Conservation (phyloP, 2,113 vertebrate species). For the Dicaeum eximium region DNA sequence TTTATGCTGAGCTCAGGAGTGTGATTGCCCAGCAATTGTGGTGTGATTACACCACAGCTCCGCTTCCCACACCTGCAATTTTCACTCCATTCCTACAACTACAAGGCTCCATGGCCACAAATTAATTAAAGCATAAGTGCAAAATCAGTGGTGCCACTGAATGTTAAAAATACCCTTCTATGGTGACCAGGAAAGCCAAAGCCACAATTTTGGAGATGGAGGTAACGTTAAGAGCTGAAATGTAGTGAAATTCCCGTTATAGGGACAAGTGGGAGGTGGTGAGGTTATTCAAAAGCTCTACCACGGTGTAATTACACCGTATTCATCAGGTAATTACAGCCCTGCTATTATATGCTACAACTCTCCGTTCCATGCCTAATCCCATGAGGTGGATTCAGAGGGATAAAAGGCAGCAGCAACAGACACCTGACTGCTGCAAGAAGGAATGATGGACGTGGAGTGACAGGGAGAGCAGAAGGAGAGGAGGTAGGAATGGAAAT, state of each 20-base stretch:
- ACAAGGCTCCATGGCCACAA: not conserved
- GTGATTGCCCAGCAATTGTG: not conserved
- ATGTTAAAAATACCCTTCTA: not conserved
- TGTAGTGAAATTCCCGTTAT: not conserved
- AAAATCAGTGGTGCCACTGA: not conserved
- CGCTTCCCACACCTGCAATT: not conserved
- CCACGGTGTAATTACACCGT: not conserved
- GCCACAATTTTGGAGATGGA: not conserved
- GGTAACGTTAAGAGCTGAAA: not conserved
- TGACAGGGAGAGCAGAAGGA: not conserved
- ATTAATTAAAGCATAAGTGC: not conserved
- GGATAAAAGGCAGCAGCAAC: not conserved
- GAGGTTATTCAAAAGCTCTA: slow-evolving; percentile 18
- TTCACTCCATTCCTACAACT: not conserved
- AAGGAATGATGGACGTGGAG: not conserved
- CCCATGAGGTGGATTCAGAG: not conserved
- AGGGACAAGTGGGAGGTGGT: not conserved
- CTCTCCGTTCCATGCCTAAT: not conserved
- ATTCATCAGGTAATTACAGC: slow-evolving; percentile 16
- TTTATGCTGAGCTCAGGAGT: not conserved
- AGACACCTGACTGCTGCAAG: not conserved
- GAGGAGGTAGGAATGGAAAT: not conserved
- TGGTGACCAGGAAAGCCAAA: not conserved
- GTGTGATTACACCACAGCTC: not conserved
- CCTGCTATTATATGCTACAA: not conserved